Percentiles rank a stretch among this genome's conserved stretches.
phyloP scores from a whole-genome alignment of 2,888 invertebrate species.

The Diarsia brunnea region DNA sequence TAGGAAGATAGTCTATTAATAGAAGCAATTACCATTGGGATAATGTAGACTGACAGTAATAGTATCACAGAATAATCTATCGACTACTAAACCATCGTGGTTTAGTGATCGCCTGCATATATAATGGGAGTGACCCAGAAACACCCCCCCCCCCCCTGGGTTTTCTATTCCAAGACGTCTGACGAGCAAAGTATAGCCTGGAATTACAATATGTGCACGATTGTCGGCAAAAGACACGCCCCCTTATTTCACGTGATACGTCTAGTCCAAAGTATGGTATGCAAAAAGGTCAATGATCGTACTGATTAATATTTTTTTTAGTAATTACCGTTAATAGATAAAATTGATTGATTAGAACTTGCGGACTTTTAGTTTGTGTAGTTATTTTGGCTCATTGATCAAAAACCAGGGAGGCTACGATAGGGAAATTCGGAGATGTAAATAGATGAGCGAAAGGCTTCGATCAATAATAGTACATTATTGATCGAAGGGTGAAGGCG shows the following conservation, averaged over 20 bases:
- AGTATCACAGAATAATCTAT: not conserved
- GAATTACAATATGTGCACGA: not conserved
- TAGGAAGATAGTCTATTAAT: not conserved
- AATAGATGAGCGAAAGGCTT: not conserved
- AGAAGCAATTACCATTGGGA: not conserved
- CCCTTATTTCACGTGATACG: not conserved
- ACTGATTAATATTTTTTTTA: not conserved
- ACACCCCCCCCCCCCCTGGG: no score
- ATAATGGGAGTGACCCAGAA: not conserved
- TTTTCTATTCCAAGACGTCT: not conserved
- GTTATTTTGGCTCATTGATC: not conserved
- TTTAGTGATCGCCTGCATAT: not conserved
- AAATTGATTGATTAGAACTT: not conserved
- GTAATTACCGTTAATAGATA: not conserved
- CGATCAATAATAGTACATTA: no score
- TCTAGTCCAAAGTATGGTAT: constrained; percentile 1
- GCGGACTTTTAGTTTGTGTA: not conserved
- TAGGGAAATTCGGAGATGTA: not conserved
- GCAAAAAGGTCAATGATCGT: not conserved
- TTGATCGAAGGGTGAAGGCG: no score
- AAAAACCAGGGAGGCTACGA: not conserved
- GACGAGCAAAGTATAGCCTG: not conserved
- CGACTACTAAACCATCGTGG: not conserved
- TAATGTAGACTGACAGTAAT: not conserved
- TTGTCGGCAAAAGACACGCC: not conserved